Evolutionary conservation across 2,797 vertebrate genomes (phyloP).

Genomic region (Sylvilagus floridanus): DNA sequence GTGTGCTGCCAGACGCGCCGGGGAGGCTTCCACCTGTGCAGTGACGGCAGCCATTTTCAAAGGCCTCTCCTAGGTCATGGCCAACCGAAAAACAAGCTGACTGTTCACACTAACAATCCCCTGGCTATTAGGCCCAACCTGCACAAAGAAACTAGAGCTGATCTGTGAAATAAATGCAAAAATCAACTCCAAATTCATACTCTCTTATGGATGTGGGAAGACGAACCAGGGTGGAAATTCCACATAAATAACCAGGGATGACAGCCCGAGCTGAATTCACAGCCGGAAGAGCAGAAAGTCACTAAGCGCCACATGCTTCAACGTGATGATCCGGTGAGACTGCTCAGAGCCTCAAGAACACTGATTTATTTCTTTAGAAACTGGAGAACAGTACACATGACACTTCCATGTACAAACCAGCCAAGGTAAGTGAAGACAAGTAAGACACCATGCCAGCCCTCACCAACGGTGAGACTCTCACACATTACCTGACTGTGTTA

Average conservation of each 20-base stretch:
- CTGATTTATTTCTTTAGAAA: background rate
- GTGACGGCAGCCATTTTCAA: background rate
- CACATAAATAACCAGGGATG: background rate
- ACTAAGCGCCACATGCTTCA: background rate
- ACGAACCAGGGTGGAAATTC: conserved; percentile 1
- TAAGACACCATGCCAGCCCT: background rate
- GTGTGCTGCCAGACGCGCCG: accelerated
- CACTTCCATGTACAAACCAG: background rate
- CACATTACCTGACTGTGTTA: background rate
- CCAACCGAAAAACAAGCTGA: background rate
- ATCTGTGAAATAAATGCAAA: background rate
- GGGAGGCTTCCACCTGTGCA: background rate
- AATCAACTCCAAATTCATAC: background rate
- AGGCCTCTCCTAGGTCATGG: background rate
- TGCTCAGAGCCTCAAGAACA: conserved; percentile 38
- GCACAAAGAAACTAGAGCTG: conserved; percentile 37
- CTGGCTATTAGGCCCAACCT: background rate
- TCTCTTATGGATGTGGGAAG: background rate
- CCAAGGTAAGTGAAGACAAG: background rate
- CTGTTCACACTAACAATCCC: conserved; percentile 23
- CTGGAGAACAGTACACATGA: background rate
- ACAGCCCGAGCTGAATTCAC: conserved; percentile 55
- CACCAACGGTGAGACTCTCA: background rate
- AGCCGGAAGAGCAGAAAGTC: conserved; percentile 16
- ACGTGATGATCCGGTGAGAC: background rate